phyloP scores from a whole-genome alignment of 2,888 invertebrate genomes.

The Drosophila falleni region DNA sequence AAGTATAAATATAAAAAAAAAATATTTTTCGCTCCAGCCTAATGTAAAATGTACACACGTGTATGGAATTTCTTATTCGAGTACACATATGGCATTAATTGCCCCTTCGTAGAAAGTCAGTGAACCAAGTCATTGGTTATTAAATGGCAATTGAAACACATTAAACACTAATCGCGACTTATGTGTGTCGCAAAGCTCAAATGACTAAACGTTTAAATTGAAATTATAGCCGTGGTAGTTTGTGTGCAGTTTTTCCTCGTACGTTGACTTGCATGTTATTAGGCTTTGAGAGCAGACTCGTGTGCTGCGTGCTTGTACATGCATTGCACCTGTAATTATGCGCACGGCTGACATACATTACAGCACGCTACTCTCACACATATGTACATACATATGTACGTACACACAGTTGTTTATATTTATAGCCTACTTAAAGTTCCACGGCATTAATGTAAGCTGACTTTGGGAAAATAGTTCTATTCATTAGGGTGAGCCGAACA shows the following conservation, averaged over 20 bases:
- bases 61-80: not conserved
- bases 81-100: constrained; percentile 23
- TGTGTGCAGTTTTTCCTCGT: constrained; percentile 3
- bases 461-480: constrained; percentile 22
- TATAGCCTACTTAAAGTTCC: constrained; percentile 71
- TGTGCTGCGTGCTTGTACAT: constrained; percentile 58
- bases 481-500: too few species aligned
- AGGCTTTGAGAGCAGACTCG: constrained; percentile 19
- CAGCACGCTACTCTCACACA: constrained; percentile 42
- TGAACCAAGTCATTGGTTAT: constrained; percentile 21
- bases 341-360: constrained; percentile 71
- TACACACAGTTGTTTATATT: constrained; percentile 50
- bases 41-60: too few species aligned
- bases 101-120: constrained; percentile 1
- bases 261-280: constrained; percentile 42
- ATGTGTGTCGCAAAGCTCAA: constrained; percentile 39
- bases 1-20: too few species aligned
- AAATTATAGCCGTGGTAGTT: constrained; percentile 34
- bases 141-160: constrained; percentile 53
- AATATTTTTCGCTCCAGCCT: too few species aligned
- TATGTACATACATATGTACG: constrained; percentile 19
- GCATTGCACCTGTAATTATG: constrained; percentile 75
- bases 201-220: constrained; percentile 57
- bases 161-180: constrained; percentile 63
- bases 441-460: constrained; percentile 36